Conservation (phyloP, 1,140 invertebrate species). For the Drosophila kurseongensis region DNA sequence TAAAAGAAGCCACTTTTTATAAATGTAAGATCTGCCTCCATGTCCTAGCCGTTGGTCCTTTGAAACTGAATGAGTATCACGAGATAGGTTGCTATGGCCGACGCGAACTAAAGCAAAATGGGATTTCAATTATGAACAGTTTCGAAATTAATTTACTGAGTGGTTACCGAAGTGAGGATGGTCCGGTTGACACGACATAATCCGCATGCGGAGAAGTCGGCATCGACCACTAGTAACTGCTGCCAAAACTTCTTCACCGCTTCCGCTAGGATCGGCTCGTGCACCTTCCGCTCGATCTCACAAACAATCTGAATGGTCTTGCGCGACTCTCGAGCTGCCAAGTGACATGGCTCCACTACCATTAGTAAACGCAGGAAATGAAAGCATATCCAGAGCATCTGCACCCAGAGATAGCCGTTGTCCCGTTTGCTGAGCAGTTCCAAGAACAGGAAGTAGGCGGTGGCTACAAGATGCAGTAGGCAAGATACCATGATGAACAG, state of each 20-base stretch:
- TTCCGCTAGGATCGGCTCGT: conserved; percentile 73
- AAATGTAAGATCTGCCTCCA: conserved; percentile 11
- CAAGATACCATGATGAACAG: conserved; percentile 88
- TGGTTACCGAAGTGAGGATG: conserved; percentile 88
- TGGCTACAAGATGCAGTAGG: conserved; percentile 89
- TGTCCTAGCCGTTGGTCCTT: conserved; percentile 85
- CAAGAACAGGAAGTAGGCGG: conserved; percentile 89
- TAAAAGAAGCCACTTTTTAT: conserved; percentile 64
- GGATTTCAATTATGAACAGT: neutral
- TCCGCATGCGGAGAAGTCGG: conserved; percentile 88
- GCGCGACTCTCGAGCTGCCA: conserved; percentile 84
- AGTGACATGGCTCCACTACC: conserved; percentile 89
- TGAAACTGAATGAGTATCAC: conserved; percentile 90
- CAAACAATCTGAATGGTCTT: conserved; percentile 79
- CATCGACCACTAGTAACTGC: conserved; percentile 87
- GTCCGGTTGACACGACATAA: conserved; percentile 88
- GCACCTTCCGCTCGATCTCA: conserved; percentile 71
- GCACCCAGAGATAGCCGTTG: conserved; percentile 85
- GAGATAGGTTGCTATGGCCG: conserved; percentile 89
- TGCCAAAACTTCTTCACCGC: conserved; percentile 88
- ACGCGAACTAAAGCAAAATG: conserved; percentile 86
- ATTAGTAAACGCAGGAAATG: conserved; percentile 87
- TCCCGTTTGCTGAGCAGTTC: conserved; percentile 85
- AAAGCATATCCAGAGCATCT: conserved; percentile 88
- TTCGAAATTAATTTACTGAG: neutral